Evolutionary conservation across 2,113 vertebrate species (phyloP).

Genomic region (Protomyctophum bolini): DNA sequence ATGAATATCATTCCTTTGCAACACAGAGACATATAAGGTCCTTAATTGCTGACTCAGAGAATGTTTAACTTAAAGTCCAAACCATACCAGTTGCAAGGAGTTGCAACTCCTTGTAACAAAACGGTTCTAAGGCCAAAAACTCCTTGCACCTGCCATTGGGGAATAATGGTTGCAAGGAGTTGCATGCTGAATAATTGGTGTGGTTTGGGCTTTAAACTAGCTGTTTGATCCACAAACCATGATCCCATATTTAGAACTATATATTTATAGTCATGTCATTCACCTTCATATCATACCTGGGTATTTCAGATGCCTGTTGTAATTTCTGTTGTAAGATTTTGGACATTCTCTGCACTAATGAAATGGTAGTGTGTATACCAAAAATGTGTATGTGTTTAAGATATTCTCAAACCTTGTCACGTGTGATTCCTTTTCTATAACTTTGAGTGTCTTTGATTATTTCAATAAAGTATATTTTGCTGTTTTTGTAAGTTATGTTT

Average conservation of each 20-base stretch:
- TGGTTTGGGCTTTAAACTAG: not conserved
- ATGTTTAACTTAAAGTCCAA: no score
- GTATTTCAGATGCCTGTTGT: slow-evolving; percentile 2
- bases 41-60: no score
- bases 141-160: no score
- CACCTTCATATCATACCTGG: not conserved
- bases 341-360: slow-evolving; percentile 36
- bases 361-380: slow-evolving; percentile 28
- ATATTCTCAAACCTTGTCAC: slow-evolving; percentile 7
- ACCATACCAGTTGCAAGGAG: no score
- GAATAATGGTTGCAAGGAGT: no score
- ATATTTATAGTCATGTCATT: not conserved
- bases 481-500: slow-evolving; percentile 51
- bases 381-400: slow-evolving; percentile 46
- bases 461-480: slow-evolving; percentile 68
- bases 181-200: no score
- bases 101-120: no score
- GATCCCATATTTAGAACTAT: not conserved
- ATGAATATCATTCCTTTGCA: not conserved
- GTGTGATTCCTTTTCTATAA: slow-evolving; percentile 41
- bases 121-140: no score
- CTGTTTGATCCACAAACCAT: not conserved
- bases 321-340: not conserved
- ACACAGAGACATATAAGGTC: not conserved
- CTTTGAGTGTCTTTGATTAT: slow-evolving; percentile 40